phyloP scores from a whole-genome alignment of 2,888 invertebrate genomes.

The Rhamnusium bicolor region DNA sequence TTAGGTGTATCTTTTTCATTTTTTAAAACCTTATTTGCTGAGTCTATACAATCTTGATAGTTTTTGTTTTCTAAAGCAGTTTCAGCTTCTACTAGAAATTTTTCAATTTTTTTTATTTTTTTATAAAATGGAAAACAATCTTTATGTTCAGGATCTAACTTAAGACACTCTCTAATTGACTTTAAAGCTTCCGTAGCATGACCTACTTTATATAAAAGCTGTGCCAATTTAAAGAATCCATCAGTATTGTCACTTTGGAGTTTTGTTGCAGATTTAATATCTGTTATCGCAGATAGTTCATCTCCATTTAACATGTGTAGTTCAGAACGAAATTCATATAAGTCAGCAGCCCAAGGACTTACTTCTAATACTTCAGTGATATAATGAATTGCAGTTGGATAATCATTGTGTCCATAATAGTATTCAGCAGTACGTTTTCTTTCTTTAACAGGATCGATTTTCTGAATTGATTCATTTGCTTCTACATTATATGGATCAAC shows the following conservation, averaged over 20 bases:
- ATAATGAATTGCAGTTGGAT: slow-evolving; percentile 76
- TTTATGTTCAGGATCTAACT: slow-evolving; percentile 97
- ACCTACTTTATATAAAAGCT: slow-evolving; percentile 90
- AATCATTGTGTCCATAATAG: slow-evolving; percentile 75
- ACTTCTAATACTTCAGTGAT: slow-evolving; percentile 82
- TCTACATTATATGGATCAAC: slow-evolving; percentile 85
- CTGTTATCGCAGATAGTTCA: slow-evolving; percentile 89
- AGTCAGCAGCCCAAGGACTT: slow-evolving; percentile 90
- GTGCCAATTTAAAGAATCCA: slow-evolving; percentile 87
- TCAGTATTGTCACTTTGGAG: slow-evolving; percentile 93
- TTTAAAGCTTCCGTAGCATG: slow-evolving; percentile 92
- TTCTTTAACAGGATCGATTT: slow-evolving; percentile 78
- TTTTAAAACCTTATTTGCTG: slow-evolving; percentile 79
- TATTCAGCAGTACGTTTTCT: slow-evolving; percentile 79
- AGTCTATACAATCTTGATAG: slow-evolving; percentile 79
- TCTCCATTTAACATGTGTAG: slow-evolving; percentile 87
- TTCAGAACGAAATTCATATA: slow-evolving; percentile 90
- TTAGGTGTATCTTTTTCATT: slow-evolving; percentile 81
- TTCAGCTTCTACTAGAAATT: slow-evolving; percentile 81
- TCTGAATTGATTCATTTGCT: slow-evolving; percentile 80
- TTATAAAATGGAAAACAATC: slow-evolving; percentile 97
- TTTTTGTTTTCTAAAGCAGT: slow-evolving; percentile 76
- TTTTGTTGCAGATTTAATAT: slow-evolving; percentile 91
- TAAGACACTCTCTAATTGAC: slow-evolving; percentile 97
- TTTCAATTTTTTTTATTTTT: slow-evolving; percentile 93